Percentiles rank a stretch among this genome's conserved stretches.
Evolutionary conservation across 1,140 invertebrate species (phyloP).

Genomic region (Liolophura sinensis): DNA sequence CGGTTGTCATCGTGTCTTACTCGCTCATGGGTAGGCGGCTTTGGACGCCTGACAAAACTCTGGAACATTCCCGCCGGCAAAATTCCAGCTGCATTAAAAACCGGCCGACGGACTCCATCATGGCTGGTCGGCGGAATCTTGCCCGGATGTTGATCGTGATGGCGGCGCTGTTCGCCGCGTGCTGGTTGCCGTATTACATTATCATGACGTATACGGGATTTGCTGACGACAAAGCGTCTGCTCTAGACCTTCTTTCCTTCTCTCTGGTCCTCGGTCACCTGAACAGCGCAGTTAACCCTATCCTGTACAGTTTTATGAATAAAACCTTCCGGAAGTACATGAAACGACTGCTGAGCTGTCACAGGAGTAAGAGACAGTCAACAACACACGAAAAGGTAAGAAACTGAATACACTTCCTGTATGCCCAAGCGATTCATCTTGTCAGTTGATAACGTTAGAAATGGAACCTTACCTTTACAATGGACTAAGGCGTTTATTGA

Average conservation of each 20-base stretch:
- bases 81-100: conserved; percentile 10
- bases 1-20: conserved; percentile 70
- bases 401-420: too few species aligned
- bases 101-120: conserved; percentile 15
- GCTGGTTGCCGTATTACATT: conserved; percentile 86
- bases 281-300: conserved; percentile 75
- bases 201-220: conserved; percentile 69
- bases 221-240: conserved; percentile 43
- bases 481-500: too few species aligned
- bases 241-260: conserved; percentile 56
- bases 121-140: conserved; percentile 81
- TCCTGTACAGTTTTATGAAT: conserved; percentile 77
- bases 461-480: too few species aligned
- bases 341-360: too few species aligned
- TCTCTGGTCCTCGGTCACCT: conserved; percentile 73
- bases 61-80: conserved; percentile 60
- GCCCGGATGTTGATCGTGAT: conserved; percentile 90
- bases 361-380: too few species aligned
- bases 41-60: conserved; percentile 66
- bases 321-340: conserved; percentile 60
- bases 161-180: conserved; percentile 89
- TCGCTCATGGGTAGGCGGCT: conserved; percentile 72
- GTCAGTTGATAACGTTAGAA: too few species aligned
- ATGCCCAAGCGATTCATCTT: too few species aligned
- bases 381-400: too few species aligned